These are phyloP conservation scores for Leptodactylus fallax DNA, from an alignment of 2,797 vertebrate species.

Conservation along the genomic window DNA sequence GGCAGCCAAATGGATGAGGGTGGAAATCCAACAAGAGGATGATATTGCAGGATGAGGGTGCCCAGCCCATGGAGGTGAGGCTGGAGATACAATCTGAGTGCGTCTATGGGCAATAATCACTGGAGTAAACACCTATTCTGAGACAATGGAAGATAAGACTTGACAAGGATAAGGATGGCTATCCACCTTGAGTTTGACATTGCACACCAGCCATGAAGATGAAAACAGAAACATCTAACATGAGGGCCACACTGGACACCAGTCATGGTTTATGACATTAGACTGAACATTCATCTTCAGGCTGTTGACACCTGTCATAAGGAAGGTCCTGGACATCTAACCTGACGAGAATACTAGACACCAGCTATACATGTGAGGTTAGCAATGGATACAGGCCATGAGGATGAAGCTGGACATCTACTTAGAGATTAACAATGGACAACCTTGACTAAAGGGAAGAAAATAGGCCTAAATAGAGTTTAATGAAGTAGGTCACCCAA, in stretches of 20 bases:
- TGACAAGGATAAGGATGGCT: background rate
- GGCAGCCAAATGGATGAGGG: background rate
- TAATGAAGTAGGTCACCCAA: too few species aligned
- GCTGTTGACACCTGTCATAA: background rate
- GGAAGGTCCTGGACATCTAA: background rate
- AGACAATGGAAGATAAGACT: background rate
- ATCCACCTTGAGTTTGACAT: background rate
- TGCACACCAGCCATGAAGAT: background rate
- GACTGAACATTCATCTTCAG: background rate
- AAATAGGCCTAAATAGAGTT: too few species aligned
- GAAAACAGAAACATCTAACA: background rate
- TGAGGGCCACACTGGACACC: background rate
- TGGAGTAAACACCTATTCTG: background rate
- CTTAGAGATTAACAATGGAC: background rate
- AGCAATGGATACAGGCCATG: background rate
- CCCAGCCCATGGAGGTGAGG: background rate
- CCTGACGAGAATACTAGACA: background rate
- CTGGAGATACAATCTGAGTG: background rate
- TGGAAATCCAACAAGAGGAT: background rate
- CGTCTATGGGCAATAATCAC: too few species aligned
- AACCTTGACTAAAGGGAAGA: too few species aligned
- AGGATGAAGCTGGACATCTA: background rate
- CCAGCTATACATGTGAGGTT: background rate
- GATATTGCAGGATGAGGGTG: background rate
- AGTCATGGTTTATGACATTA: background rate